These are phyloP conservation scores for Diaperis boleti DNA, from an alignment of 2,888 invertebrate species.

Conservation along the genomic window DNA sequence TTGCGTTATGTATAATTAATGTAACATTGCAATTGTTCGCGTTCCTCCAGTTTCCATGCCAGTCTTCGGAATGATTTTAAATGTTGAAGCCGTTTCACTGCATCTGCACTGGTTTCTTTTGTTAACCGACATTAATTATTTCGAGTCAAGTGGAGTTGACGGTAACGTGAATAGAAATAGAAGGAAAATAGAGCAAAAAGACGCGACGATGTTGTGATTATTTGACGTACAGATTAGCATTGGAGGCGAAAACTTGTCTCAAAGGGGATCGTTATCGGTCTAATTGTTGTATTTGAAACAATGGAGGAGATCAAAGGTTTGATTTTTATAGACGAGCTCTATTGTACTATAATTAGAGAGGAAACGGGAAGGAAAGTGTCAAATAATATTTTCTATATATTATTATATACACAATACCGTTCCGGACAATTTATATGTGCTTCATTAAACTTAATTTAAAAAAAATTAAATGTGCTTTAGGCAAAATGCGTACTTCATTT, in stretches of 20 bases:
- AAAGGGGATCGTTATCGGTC: constrained; percentile 34
- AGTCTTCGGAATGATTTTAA: constrained; percentile 15
- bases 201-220: constrained; percentile 35
- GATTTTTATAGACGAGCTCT: constrained; percentile 25
- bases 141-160: constrained; percentile 24
- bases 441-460: too few relatives aligned
- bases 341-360: constrained; percentile 13
- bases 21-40: constrained; percentile 11
- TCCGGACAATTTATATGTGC: too few relatives aligned
- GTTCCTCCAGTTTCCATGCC: constrained; percentile 8
- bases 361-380: constrained; percentile 14
- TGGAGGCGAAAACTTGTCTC: constrained; percentile 28
- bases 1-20: constrained; percentile 11
- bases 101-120: constrained; percentile 30
- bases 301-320: constrained; percentile 30
- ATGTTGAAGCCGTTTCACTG: constrained; percentile 13
- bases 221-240: constrained; percentile 37
- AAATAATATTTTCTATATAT: constrained; percentile 26
- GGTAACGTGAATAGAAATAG: constrained; percentile 28
- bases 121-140: constrained; percentile 36
- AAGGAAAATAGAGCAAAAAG: constrained; percentile 27
- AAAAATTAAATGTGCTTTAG: constrained; percentile 1
- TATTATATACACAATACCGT: too few relatives aligned
- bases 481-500: constrained; percentile 7
- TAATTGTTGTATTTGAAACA: constrained; percentile 38